Conservation (phyloP, 2,113 vertebrate species). For the Brachirus orientalis region DNA sequence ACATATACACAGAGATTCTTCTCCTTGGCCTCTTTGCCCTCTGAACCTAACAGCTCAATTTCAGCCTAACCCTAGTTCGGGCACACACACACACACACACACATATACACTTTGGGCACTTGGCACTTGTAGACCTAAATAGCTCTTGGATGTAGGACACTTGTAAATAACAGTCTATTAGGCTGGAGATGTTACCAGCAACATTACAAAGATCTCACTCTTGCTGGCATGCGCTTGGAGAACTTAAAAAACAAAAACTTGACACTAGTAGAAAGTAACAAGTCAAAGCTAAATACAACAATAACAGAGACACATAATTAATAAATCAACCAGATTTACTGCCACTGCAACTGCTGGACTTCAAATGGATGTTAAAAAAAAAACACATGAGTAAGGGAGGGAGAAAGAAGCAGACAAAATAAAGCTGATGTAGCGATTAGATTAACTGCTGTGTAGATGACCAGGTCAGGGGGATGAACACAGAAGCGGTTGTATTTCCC, state of each 20-base stretch:
- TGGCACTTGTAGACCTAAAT: constrained; percentile 57
- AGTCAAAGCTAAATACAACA: background rate
- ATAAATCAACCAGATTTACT: constrained; percentile 62
- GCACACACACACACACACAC: constrained; percentile 13
- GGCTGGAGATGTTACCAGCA: constrained; percentile 29
- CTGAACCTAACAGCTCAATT: constrained; percentile 72
- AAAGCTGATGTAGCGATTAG: constrained; percentile 20
- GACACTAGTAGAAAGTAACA: background rate
- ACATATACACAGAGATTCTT: constrained; percentile 33
- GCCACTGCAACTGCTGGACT: constrained; percentile 37
- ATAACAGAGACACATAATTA: constrained; percentile 32
- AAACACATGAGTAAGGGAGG: background rate
- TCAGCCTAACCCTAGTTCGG: constrained; percentile 30
- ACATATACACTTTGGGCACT: constrained; percentile 13
- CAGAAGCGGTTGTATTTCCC: constrained; percentile 36
- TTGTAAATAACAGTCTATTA: constrained; percentile 63
- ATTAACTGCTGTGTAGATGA: constrained; percentile 9
- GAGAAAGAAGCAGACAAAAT: background rate
- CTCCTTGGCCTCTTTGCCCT: constrained; percentile 58
- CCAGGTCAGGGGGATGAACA: constrained; percentile 10
- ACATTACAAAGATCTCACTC: constrained; percentile 25
- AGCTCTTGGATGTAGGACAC: constrained; percentile 36
- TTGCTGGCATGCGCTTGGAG: background rate
- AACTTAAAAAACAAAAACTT: background rate
- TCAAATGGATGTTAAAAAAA: constrained; percentile 48